phyloP scores from a whole-genome alignment of 2,113 vertebrate genomes.

The Syrrhaptes paradoxus region DNA sequence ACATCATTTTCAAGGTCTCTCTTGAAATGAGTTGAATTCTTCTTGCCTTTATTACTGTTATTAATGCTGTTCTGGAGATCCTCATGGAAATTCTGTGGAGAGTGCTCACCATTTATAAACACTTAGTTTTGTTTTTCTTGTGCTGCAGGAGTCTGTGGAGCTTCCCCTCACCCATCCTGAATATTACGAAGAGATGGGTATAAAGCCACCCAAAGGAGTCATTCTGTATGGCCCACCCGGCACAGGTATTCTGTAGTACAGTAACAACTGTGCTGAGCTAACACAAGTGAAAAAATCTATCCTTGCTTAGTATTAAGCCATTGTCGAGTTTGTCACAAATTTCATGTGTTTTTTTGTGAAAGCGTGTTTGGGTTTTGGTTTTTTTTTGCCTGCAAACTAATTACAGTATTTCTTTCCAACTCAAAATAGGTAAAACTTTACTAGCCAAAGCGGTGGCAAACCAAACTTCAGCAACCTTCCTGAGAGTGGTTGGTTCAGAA shows the following conservation, averaged over 20 bases:
- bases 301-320: background rate
- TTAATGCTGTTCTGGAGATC: background rate
- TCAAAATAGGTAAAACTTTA: constrained; percentile 88
- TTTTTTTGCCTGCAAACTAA: background rate
- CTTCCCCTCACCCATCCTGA: constrained; percentile 97
- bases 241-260: constrained; percentile 81
- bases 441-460: constrained; percentile 98
- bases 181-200: constrained; percentile 99
- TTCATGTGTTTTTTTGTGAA: background rate
- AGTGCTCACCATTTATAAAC: background rate
- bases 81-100: background rate
- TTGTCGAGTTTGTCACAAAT: background rate
- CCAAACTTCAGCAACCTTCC: constrained; percentile 96
- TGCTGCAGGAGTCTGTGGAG: constrained; percentile 92
- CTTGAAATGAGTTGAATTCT: background rate
- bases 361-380: background rate
- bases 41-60: background rate
- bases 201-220: constrained; percentile 97
- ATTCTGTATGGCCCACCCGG: constrained; percentile 96
- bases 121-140: background rate
- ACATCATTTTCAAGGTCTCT: background rate
- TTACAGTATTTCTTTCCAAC: background rate
- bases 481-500: constrained; percentile 95
- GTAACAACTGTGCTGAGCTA: background rate
- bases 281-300: background rate